Conservation (phyloP, 64 coral and sea anemone species). For the Actinia equina region DNA sequence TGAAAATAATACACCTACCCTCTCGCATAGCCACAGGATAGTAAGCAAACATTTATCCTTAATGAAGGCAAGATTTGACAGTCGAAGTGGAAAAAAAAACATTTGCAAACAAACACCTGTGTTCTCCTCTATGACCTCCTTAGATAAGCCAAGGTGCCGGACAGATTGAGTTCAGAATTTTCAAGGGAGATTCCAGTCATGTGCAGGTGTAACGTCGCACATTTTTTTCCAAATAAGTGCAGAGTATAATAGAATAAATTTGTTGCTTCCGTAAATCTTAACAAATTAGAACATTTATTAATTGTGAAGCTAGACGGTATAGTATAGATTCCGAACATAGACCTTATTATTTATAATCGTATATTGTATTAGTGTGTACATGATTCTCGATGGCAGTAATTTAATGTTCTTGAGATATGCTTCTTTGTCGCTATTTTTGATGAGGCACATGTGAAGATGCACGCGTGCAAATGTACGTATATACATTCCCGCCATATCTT, state of each 20-base stretch:
- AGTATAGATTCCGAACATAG: too few species aligned
- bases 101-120: conserved; percentile 11
- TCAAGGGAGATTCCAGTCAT: background rate
- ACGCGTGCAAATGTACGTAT: too few species aligned
- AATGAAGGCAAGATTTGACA: background rate
- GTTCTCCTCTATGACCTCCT: background rate
- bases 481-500: background rate
- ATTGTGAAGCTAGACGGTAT: too few species aligned
- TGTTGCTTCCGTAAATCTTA: too few species aligned
- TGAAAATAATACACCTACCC: background rate
- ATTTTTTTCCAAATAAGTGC: background rate
- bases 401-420: background rate
- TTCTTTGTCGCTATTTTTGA: background rate
- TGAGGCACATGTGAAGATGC: background rate
- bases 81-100: background rate
- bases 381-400: too few species aligned
- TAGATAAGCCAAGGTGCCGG: conserved; percentile 4
- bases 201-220: background rate
- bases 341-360: too few species aligned
- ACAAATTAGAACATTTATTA: too few species aligned
- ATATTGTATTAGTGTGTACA: too few species aligned
- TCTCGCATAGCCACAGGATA: background rate
- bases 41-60: background rate
- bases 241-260: too few species aligned
- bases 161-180: background rate